These are phyloP conservation scores for Argya squamiceps DNA, from an alignment of 2,797 vertebrate genomes.

Conservation along the genomic window DNA sequence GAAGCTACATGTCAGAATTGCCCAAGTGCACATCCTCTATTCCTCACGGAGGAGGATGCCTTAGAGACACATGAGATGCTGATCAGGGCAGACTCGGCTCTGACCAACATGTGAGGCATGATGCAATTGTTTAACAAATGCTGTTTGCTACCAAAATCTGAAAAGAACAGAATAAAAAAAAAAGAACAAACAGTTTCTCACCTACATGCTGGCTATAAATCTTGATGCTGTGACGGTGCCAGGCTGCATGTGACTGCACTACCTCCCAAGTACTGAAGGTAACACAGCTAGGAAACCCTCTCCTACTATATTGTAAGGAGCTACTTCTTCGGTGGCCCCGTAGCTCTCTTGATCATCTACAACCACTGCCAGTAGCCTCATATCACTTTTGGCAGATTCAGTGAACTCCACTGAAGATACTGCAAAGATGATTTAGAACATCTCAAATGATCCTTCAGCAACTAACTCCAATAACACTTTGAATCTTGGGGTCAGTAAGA, in stretches of 20 bases:
- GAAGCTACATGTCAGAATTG: neutral
- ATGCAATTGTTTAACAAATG: neutral
- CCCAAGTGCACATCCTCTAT: neutral
- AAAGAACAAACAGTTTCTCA: neutral
- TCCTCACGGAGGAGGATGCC: neutral
- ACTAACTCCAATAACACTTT: neutral
- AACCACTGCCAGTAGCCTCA: neutral
- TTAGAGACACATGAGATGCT: neutral
- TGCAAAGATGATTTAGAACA: neutral
- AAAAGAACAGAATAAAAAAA: neutral
- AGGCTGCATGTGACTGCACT: neutral
- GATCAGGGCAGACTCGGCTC: neutral
- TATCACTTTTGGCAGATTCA: neutral
- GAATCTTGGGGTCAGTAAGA: neutral
- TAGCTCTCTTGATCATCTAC: neutral
- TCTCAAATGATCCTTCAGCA: neutral
- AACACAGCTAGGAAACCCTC: neutral
- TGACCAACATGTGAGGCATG: neutral
- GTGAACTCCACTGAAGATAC: neutral
- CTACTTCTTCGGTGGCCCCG: neutral
- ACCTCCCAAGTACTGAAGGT: neutral
- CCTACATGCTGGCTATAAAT: neutral
- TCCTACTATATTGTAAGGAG: neutral
- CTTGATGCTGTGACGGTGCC: rapidly evolving
- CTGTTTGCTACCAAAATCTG: neutral